Conservation (phyloP, 2,797 vertebrate genomes). For the Stomatorhinus walkeri region DNA sequence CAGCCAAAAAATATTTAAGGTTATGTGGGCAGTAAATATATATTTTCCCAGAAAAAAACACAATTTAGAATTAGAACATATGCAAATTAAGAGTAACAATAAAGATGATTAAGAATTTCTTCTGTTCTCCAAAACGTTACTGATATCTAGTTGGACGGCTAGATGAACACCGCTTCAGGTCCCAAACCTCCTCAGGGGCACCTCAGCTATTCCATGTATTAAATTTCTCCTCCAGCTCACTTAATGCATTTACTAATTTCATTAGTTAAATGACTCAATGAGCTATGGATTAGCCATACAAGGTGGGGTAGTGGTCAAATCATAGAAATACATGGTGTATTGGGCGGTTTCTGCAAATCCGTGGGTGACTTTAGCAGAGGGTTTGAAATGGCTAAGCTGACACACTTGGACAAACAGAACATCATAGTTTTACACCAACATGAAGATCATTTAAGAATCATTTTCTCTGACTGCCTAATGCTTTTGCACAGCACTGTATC, state of each 20-base stretch:
- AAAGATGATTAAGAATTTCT: background rate
- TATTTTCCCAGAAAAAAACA: background rate
- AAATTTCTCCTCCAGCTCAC: background rate
- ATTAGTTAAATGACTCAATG: background rate
- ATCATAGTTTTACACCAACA: background rate
- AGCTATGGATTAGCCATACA: background rate
- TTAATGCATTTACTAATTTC: background rate
- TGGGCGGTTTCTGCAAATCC: background rate
- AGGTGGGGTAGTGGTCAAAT: background rate
- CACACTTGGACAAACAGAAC: background rate
- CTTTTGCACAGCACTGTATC: background rate
- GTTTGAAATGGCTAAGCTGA: background rate
- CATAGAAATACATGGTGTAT: background rate
- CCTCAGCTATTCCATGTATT: background rate
- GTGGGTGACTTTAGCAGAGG: background rate
- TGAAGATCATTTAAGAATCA: background rate
- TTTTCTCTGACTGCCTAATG: background rate
- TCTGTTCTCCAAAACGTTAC: background rate
- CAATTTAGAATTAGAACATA: background rate
- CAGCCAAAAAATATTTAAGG: background rate
- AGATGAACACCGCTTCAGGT: background rate
- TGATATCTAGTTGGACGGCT: background rate
- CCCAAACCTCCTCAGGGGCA: background rate
- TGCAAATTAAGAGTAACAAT: background rate
- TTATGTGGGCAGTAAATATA: background rate